These are phyloP conservation scores for Listrodromus nycthemerus DNA, from an alignment of 2,888 invertebrate species.

Conservation along the genomic window DNA sequence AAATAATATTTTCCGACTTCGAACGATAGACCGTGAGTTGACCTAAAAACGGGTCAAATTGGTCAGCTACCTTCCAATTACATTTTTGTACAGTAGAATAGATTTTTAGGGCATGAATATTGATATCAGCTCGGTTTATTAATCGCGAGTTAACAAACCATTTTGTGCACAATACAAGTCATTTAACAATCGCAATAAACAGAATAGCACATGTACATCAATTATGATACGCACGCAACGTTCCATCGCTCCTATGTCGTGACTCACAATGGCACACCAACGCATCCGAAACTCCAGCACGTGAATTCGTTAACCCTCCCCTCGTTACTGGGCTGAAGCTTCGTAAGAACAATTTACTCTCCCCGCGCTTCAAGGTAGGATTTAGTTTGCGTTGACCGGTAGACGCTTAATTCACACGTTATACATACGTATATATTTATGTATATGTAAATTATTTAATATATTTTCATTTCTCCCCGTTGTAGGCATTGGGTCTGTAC, in stretches of 20 bases:
- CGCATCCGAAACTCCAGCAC: not conserved
- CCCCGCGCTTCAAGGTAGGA: too few species aligned
- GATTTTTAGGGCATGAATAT: not conserved
- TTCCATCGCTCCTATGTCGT: slow-evolving; percentile 3
- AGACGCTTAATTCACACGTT: slow-evolving; percentile 13
- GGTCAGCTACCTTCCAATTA: not conserved
- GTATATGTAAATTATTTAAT: too few species aligned
- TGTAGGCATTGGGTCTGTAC: not conserved
- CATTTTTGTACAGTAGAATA: slow-evolving; percentile 2
- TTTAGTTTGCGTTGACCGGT: too few species aligned
- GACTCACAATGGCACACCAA: not conserved
- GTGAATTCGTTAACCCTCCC: not conserved
- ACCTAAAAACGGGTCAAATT: too few species aligned
- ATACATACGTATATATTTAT: not conserved
- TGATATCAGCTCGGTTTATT: slow-evolving; percentile 36
- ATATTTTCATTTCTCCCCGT: too few species aligned
- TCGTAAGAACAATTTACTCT: too few species aligned
- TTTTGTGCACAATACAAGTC: slow-evolving; percentile 40
- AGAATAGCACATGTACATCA: slow-evolving; percentile 38
- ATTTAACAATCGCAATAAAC: slow-evolving; percentile 29
- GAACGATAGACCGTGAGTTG: too few species aligned
- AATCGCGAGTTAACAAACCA: slow-evolving; percentile 22
- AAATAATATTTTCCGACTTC: too few species aligned
- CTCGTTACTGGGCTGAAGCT: too few species aligned
- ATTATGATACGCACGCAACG: not conserved